Evolutionary conservation across 2,113 vertebrate genomes (phyloP).

Genomic region (Phodopus roborovskii): DNA sequence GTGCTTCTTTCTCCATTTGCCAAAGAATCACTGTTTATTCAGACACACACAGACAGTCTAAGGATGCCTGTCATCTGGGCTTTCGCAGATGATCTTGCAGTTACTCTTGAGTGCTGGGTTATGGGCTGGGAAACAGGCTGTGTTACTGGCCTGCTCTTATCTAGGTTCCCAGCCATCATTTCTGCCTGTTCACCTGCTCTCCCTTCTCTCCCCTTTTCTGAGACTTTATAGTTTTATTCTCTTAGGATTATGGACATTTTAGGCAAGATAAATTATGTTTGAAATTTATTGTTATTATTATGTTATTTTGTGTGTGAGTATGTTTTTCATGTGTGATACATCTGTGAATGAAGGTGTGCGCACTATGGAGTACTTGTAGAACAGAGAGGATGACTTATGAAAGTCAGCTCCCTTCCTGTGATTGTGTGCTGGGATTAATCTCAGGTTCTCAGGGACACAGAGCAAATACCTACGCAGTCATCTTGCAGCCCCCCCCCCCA

Average conservation of each 20-base stretch:
- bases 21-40: not conserved
- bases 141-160: not conserved
- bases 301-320: not conserved
- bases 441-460: not conserved
- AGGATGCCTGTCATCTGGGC: accelerated
- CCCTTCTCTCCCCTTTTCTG: not conserved
- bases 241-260: not conserved
- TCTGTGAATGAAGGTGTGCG: not conserved
- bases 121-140: not conserved
- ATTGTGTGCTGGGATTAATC: not conserved
- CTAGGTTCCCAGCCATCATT: not conserved
- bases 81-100: not conserved
- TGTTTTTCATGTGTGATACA: not conserved
- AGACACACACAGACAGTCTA: not conserved
- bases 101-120: not conserved
- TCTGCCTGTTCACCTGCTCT: not conserved
- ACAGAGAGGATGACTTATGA: not conserved
- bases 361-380: not conserved
- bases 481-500: not conserved
- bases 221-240: not conserved
- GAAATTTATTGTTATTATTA: not conserved
- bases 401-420: no score
- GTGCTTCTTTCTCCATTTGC: not conserved
- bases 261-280: not conserved
- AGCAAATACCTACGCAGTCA: not conserved